Conservation (phyloP, 2,888 invertebrate species). For the Globia sparganii region DNA sequence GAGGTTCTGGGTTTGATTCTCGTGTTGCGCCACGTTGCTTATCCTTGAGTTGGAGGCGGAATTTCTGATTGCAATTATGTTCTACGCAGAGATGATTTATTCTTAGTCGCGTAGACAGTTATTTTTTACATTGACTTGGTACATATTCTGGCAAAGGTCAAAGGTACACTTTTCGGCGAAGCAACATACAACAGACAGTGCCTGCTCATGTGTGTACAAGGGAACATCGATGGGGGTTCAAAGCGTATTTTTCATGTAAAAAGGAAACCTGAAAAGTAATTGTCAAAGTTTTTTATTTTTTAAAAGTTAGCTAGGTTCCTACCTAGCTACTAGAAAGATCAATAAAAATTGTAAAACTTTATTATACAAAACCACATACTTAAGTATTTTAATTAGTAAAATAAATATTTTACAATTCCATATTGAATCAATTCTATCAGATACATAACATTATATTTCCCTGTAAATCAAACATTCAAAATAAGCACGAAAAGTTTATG, state of each 20-base stretch:
- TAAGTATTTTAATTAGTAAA: background rate
- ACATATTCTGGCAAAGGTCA: constrained; percentile 10
- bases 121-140: background rate
- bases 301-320: too few relatives aligned
- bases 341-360: background rate
- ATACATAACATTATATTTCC: constrained; percentile 12
- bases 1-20: constrained; percentile 59
- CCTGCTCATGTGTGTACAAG: constrained; percentile 1
- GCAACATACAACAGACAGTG: background rate
- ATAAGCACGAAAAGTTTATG: constrained; percentile 20
- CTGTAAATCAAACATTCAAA: constrained; percentile 42
- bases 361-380: background rate
- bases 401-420: constrained; percentile 20
- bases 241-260: background rate
- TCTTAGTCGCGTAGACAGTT: background rate
- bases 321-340: accelerated
- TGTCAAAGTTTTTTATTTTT: constrained; percentile 1
- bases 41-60: constrained; percentile 47
- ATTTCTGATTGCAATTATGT: constrained; percentile 35
- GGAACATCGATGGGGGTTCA: constrained; percentile 10
- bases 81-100: constrained; percentile 6
- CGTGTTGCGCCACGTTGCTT: constrained; percentile 50
- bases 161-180: background rate
- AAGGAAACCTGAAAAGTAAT: background rate
- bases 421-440: constrained; percentile 27